Evolutionary conservation across 2,888 invertebrate species (phyloP).

Genomic region (Ophraella communa): DNA sequence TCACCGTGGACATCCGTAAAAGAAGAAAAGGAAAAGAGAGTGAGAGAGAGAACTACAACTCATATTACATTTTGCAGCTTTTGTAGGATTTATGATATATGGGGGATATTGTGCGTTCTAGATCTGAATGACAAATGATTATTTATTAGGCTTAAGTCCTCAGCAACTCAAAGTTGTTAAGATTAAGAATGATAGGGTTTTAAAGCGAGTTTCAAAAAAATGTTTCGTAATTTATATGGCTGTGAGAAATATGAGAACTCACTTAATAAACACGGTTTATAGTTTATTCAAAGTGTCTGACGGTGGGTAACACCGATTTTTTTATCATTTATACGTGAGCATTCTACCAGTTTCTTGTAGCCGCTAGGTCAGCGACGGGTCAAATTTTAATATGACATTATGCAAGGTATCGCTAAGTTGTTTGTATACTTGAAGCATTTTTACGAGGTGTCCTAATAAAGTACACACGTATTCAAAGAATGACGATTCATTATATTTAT

Average conservation of each 20-base stretch:
- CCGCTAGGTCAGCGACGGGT: conserved; percentile 15
- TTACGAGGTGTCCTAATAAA: background rate
- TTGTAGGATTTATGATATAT: conserved; percentile 54
- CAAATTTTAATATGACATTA: conserved; percentile 3
- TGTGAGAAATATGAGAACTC: conserved; percentile 33
- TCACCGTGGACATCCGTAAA: conserved; percentile 51
- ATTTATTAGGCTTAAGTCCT: conserved; percentile 49
- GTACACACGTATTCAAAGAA: background rate
- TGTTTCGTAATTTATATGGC: conserved; percentile 28
- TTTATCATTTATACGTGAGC: conserved; percentile 11
- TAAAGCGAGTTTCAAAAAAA: conserved; percentile 29
- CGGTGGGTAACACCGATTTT: conserved; percentile 3
- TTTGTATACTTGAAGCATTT: background rate
- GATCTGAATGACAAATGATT: conserved; percentile 54
- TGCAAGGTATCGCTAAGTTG: background rate
- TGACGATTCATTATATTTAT: no score
- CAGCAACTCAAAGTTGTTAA: conserved; percentile 42
- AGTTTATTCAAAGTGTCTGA: conserved; percentile 15
- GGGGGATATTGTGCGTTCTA: conserved; percentile 53
- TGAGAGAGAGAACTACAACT: conserved; percentile 55
- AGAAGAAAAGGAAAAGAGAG: conserved; percentile 41
- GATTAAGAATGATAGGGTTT: conserved; percentile 39
- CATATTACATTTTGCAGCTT: conserved; percentile 59
- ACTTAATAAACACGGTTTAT: conserved; percentile 27
- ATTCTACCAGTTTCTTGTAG: conserved; percentile 18